phyloP scores from a whole-genome alignment of 2,888 invertebrate genomes.

The Anorthoa munda region DNA sequence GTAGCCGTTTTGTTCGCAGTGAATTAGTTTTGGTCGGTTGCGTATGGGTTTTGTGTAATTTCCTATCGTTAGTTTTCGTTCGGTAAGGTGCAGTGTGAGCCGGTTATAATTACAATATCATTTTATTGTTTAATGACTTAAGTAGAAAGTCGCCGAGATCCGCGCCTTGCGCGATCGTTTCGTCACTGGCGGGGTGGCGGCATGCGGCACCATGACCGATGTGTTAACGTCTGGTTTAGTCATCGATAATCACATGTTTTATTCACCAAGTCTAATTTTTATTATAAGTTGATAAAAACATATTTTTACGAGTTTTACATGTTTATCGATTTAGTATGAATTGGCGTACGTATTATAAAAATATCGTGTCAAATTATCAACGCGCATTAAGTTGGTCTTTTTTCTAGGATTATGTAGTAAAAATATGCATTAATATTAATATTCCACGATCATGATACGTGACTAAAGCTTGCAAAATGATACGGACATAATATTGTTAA shows the following conservation, averaged over 20 bases:
- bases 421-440: slow-evolving; percentile 65
- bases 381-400: slow-evolving; percentile 52
- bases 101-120: slow-evolving; percentile 73
- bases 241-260: slow-evolving; percentile 74
- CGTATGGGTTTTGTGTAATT: slow-evolving; percentile 83
- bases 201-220: slow-evolving; percentile 64
- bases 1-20: slow-evolving; percentile 87
- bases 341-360: slow-evolving; percentile 65
- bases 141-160: slow-evolving; percentile 75
- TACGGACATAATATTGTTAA: slow-evolving; percentile 56
- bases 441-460: slow-evolving; percentile 63
- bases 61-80: slow-evolving; percentile 78
- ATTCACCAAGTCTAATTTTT: slow-evolving; percentile 78
- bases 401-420: slow-evolving; percentile 56
- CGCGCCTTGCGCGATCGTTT: slow-evolving; percentile 69
- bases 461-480: slow-evolving; percentile 60
- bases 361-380: slow-evolving; percentile 61
- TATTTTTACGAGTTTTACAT: slow-evolving; percentile 69
- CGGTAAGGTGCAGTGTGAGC: slow-evolving; percentile 45
- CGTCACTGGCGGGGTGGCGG: slow-evolving; percentile 34
- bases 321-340: slow-evolving; percentile 70
- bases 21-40: slow-evolving; percentile 87
- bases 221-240: slow-evolving; percentile 66
- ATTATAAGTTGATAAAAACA: slow-evolving; percentile 70
- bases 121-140: slow-evolving; percentile 79